A percentile compares a stretch with the other conserved stretches of the same genome.
Conservation (phyloP, 2,113 vertebrate species). For the Notothenia rossii region DNA sequence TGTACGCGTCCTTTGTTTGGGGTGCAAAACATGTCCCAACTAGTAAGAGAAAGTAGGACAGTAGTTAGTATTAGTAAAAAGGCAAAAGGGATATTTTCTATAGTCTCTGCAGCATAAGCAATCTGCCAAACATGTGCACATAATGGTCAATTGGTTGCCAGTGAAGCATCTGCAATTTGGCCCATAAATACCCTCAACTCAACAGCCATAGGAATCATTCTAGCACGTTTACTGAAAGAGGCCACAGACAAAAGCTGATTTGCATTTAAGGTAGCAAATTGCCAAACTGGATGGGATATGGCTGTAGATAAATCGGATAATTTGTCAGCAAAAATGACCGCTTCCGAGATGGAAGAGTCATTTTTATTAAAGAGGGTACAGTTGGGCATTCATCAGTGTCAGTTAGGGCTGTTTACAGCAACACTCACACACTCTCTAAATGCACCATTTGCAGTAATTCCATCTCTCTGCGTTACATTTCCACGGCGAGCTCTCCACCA, state of each 20-base stretch:
- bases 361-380: slow-evolving; percentile 68
- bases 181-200: slow-evolving; percentile 20
- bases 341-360: slow-evolving; percentile 56
- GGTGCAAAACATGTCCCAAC: not conserved
- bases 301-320: slow-evolving; percentile 65
- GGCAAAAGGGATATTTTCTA: not conserved
- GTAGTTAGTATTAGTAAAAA: not conserved
- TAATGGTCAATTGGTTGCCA: slow-evolving; percentile 50
- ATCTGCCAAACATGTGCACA: slow-evolving; percentile 29
- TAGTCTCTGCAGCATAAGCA: slow-evolving; percentile 14
- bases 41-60: too few relatives aligned
- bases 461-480: slow-evolving; percentile 50
- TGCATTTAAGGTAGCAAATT: slow-evolving; percentile 59
- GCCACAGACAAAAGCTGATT: slow-evolving; percentile 39
- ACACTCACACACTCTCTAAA: slow-evolving; percentile 64
- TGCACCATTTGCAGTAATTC: slow-evolving; percentile 66
- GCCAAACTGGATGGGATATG: slow-evolving; percentile 33
- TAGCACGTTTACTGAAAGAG: slow-evolving; percentile 21
- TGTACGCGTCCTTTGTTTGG: not conserved
- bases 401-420: slow-evolving; percentile 54
- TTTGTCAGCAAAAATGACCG: slow-evolving; percentile 70
- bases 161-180: slow-evolving; percentile 21
- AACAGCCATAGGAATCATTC: slow-evolving; percentile 19
- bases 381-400: slow-evolving; percentile 73
- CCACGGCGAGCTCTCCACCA: slow-evolving; percentile 48